Conservation (phyloP, 2,113 vertebrate species). For the Neopipo cinnamomea region DNA sequence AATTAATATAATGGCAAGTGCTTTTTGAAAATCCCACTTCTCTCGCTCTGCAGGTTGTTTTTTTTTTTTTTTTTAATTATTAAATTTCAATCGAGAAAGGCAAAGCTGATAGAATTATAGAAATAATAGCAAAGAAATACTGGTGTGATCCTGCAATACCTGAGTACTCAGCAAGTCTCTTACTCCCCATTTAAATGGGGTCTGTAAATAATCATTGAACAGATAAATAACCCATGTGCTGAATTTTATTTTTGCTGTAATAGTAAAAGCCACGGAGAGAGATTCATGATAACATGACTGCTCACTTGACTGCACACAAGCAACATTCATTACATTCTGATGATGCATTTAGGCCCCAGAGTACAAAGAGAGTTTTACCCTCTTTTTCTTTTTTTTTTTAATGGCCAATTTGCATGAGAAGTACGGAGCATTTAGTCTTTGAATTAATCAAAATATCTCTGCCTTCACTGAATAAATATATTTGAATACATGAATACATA, state of each 20-base stretch:
- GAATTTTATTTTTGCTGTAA: constrained; percentile 31
- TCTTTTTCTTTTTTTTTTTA: background rate
- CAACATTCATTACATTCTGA: constrained; percentile 1
- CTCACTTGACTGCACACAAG: background rate
- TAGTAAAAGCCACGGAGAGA: constrained; percentile 9
- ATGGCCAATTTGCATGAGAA: constrained; percentile 32
- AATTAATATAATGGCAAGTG: background rate
- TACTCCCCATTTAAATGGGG: background rate
- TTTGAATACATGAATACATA: constrained; percentile 53
- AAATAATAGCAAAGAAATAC: background rate
- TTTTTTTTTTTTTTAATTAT: background rate
- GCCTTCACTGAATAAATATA: constrained; percentile 35
- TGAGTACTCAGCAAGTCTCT: background rate
- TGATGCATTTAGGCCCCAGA: constrained; percentile 1
- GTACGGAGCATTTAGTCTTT: constrained; percentile 34
- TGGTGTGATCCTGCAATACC: background rate
- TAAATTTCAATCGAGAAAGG: background rate
- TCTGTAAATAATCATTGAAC: background rate
- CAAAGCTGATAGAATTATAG: background rate
- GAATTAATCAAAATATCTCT: constrained; percentile 57
- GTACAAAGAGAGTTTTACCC: constrained; percentile 5
- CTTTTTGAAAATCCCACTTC: background rate
- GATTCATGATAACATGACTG: constrained; percentile 36
- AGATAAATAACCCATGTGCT: background rate
- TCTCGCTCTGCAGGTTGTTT: background rate